A percentile compares a stretch with the other conserved stretches of the same genome.
Evolutionary conservation across 2,797 vertebrate species (phyloP).

Genomic region (Chloroceryle amazona): DNA sequence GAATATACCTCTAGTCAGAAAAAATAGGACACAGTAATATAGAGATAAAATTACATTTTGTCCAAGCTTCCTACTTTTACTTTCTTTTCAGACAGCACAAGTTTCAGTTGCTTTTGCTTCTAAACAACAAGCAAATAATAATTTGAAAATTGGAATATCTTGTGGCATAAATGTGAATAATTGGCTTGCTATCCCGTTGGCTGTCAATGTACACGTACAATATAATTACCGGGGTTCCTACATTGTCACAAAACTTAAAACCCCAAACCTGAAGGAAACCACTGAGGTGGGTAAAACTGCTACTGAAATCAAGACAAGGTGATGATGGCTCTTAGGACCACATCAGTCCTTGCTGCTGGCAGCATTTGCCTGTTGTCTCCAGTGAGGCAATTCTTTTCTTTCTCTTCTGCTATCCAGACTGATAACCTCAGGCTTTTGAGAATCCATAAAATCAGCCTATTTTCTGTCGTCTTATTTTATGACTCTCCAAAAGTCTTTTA

Average conservation of each 20-base stretch:
- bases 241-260: neutral
- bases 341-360: neutral
- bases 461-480: neutral
- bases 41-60: neutral
- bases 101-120: neutral
- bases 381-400: neutral
- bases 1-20: neutral
- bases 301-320: neutral
- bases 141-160: neutral
- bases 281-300: neutral
- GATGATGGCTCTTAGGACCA: neutral
- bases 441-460: neutral
- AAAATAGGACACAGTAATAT: rapidly evolving
- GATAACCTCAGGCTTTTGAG: neutral
- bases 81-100: neutral
- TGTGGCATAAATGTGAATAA: neutral
- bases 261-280: rapidly evolving
- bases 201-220: neutral
- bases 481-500: neutral
- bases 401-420: neutral
- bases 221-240: neutral
- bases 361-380: neutral
- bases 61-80: neutral
- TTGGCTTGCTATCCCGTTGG: neutral
- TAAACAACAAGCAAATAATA: neutral